Percentiles rank a stretch among this genome's conserved stretches.
Evolutionary conservation across 2,113 vertebrate genomes (phyloP).

Genomic region (Rhea pennata): DNA sequence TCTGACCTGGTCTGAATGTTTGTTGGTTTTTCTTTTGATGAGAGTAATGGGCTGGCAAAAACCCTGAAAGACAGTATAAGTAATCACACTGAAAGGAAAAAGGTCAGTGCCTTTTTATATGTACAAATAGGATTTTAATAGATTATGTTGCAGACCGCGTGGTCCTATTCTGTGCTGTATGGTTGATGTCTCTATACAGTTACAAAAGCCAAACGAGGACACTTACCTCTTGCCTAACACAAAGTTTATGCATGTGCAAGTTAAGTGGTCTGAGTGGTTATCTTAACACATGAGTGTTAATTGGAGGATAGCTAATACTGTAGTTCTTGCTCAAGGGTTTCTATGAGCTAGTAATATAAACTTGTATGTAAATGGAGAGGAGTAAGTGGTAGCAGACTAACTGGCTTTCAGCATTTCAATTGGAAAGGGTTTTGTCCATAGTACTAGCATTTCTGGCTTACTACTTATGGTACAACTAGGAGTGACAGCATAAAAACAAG

Average conservation of each 20-base stretch:
- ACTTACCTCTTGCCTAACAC: background rate
- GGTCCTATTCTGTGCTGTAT: background rate
- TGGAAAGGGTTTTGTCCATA: background rate
- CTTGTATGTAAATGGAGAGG: background rate
- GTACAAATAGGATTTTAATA: background rate
- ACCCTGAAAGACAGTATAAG: background rate
- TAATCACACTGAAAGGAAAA: background rate
- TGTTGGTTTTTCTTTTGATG: background rate
- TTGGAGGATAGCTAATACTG: background rate
- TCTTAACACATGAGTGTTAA: rapidly evolving
- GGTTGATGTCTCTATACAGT: background rate
- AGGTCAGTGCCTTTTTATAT: rapidly evolving
- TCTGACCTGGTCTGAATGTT: background rate
- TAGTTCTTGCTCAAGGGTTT: background rate
- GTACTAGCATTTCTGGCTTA: background rate
- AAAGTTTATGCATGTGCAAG: rapidly evolving
- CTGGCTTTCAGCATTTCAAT: background rate
- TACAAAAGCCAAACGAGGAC: background rate
- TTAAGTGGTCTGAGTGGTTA: background rate
- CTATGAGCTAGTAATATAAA: background rate
- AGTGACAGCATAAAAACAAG: background rate
- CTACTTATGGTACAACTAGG: background rate
- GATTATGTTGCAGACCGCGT: background rate
- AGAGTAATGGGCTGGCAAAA: background rate
- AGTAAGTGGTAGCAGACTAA: background rate